Evolutionary conservation across 2,113 vertebrate species (phyloP).

Genomic region (Carassius auratus): DNA sequence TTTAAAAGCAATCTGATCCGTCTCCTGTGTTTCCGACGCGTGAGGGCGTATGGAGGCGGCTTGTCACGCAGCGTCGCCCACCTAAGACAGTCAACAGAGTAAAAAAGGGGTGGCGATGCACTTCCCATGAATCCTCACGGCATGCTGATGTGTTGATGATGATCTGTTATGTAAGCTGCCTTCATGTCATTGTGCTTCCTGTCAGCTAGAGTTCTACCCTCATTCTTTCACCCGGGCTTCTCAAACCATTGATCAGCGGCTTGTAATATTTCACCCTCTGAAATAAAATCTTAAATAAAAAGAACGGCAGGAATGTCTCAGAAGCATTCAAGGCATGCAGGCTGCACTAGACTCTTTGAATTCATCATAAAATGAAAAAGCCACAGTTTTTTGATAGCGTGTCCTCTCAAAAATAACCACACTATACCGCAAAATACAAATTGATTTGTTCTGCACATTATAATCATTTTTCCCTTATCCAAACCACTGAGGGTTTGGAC

Average conservation of each 20-base stretch:
- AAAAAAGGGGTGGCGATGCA: slow-evolving; percentile 21
- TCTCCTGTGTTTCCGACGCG: background rate
- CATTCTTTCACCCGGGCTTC: slow-evolving; percentile 52
- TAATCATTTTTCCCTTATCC: slow-evolving; percentile 29
- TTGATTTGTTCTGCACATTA: slow-evolving; percentile 37
- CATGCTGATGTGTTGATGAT: slow-evolving; percentile 49
- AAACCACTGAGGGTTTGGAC: slow-evolving; percentile 28
- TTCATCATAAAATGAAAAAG: slow-evolving; percentile 36
- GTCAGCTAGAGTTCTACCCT: slow-evolving; percentile 50
- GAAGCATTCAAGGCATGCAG: slow-evolving; percentile 5
- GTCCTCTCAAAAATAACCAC: background rate
- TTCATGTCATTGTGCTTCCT: slow-evolving; percentile 48
- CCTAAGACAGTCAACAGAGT: slow-evolving; percentile 28
- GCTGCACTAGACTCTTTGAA: slow-evolving; percentile 20
- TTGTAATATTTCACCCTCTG: slow-evolving; percentile 39
- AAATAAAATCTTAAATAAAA: background rate
- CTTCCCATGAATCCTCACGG: slow-evolving; percentile 31
- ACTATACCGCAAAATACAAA: slow-evolving; percentile 13
- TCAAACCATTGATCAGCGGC: slow-evolving; percentile 45
- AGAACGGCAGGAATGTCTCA: background rate
- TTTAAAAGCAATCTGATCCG: slow-evolving; percentile 7
- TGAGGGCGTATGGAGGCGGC: slow-evolving; percentile 11
- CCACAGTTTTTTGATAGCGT: background rate
- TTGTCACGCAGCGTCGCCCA: slow-evolving; percentile 32
- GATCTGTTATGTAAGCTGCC: slow-evolving; percentile 53